Percentiles rank a stretch among this genome's conserved stretches.
These are phyloP conservation scores for Regulus satrapa DNA, from an alignment of 2,113 vertebrate genomes.

Conservation along the genomic window DNA sequence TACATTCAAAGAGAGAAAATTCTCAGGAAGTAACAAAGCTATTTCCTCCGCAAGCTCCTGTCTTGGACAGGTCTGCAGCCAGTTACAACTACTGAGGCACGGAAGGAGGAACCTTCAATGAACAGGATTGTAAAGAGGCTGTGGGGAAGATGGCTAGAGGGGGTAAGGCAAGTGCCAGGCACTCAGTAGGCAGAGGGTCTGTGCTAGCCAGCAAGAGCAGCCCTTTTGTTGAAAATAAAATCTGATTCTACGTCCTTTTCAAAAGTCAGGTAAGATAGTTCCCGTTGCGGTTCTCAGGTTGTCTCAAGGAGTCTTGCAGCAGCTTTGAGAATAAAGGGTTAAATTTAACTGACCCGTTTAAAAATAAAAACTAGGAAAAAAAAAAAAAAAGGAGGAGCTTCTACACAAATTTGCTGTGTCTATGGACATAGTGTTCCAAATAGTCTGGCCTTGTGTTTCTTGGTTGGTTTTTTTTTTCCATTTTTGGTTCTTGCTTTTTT, in stretches of 20 bases:
- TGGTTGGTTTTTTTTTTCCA: no score
- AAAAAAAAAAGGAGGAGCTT: not conserved
- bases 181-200: accelerated
- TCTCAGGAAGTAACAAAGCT: not conserved
- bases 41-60: not conserved
- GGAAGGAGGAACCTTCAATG: not conserved
- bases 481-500: no score
- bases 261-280: not conserved
- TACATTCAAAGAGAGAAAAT: not conserved
- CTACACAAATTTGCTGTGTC: not conserved
- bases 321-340: not conserved
- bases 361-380: not conserved
- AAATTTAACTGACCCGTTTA: not conserved
- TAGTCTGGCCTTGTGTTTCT: not conserved
- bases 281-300: not conserved
- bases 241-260: not conserved
- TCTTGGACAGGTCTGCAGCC: not conserved
- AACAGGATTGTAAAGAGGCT: not conserved
- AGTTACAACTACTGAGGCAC: not conserved
- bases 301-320: not conserved
- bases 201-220: not conserved
- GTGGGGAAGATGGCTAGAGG: not conserved
- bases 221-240: not conserved
- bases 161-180: not conserved
- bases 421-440: not conserved